These are phyloP conservation scores for Ptilorrhoa leucosticta DNA, from an alignment of 2,113 vertebrate genomes.

Conservation along the genomic window DNA sequence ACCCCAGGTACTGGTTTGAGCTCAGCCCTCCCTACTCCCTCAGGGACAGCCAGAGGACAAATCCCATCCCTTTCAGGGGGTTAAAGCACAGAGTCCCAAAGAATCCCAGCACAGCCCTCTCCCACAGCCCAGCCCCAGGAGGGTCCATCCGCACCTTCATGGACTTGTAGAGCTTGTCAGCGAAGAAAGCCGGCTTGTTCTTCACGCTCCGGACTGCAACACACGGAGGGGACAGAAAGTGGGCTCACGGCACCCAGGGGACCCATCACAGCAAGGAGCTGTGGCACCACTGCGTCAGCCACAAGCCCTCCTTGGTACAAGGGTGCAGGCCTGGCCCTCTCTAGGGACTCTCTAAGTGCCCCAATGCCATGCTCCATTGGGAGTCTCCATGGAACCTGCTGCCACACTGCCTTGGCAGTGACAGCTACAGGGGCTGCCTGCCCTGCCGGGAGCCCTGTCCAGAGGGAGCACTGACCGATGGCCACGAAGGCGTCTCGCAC, in stretches of 20 bases:
- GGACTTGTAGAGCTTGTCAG: conserved; percentile 94
- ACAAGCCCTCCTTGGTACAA: not conserved
- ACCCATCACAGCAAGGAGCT: not conserved
- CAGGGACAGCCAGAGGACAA: not conserved
- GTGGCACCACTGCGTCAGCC: not conserved
- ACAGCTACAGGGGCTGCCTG: not conserved
- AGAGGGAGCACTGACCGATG: conserved; percentile 77
- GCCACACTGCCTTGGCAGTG: not conserved
- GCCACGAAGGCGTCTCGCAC: conserved; percentile 85
- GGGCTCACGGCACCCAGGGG: not conserved
- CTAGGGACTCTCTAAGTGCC: not conserved
- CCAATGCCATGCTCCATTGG: rapidly evolving
- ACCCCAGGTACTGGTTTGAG: not conserved
- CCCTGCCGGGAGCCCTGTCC: not conserved
- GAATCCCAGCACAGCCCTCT: not conserved
- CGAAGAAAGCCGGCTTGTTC: conserved; percentile 92
- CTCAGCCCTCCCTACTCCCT: not conserved
- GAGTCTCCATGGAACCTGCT: not conserved
- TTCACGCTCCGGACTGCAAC: conserved; percentile 89
- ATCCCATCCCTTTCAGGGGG: not conserved
- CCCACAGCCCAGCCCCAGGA: not conserved
- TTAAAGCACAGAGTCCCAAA: not conserved
- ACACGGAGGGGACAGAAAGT: not conserved
- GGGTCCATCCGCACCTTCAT: conserved; percentile 84
- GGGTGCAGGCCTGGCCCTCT: not conserved